phyloP scores from a whole-genome alignment of 2,888 invertebrate species.

The Carcina quercana region DNA sequence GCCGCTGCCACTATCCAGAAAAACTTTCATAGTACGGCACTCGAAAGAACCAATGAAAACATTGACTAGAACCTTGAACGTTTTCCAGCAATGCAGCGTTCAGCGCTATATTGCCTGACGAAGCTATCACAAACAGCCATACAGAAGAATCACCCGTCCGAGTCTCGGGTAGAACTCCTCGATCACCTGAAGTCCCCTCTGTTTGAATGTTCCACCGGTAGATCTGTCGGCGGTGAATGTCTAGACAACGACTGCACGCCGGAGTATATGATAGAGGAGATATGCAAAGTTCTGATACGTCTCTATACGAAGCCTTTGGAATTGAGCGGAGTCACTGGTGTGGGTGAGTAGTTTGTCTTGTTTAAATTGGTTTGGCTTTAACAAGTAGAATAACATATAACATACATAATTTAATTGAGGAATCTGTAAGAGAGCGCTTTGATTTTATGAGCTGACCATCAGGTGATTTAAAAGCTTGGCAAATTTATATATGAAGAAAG shows the following conservation, averaged over 20 bases:
- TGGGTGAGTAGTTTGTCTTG: constrained; percentile 46
- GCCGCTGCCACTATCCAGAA: too few relatives aligned
- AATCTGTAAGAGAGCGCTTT: too few relatives aligned
- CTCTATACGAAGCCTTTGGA: constrained; percentile 39
- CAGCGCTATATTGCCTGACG: constrained; percentile 44
- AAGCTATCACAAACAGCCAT: constrained; percentile 40
- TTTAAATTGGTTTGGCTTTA: too few relatives aligned
- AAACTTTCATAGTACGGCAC: too few relatives aligned
- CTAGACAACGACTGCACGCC: constrained; percentile 43
- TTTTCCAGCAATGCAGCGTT: constrained; percentile 51
- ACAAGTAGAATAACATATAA: too few relatives aligned
- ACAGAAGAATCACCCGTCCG: constrained; percentile 29
- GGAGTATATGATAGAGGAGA: constrained; percentile 49
- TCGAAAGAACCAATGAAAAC: too few relatives aligned
- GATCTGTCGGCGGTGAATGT: constrained; percentile 28
- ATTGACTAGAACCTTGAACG: too few relatives aligned
- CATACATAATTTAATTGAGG: too few relatives aligned
- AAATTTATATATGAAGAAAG: too few relatives aligned
- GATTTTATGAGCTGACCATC: too few relatives aligned
- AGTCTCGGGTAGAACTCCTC: constrained; percentile 33
- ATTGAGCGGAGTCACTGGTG: constrained; percentile 32
- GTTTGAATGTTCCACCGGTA: constrained; percentile 13
- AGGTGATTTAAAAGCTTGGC: too few relatives aligned
- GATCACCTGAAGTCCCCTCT: constrained; percentile 42
- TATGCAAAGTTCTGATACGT: constrained; percentile 43